Conservation (phyloP, 2,797 vertebrate genomes). For the Tarsius wallacei region DNA sequence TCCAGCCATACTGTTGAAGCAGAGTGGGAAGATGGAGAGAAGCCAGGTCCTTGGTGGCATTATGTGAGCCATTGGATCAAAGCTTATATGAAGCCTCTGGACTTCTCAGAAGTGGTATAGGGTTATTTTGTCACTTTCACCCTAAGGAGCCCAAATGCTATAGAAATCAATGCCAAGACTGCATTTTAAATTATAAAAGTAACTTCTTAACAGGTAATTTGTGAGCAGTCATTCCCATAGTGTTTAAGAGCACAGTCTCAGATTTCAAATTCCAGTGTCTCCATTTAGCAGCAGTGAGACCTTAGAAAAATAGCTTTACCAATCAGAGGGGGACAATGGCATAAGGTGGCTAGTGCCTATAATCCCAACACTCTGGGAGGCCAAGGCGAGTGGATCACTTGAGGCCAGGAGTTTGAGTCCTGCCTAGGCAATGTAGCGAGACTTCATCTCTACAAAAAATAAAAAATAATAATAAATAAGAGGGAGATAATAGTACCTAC, state of each 20-base stretch:
- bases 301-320: background rate
- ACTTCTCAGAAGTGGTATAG: background rate
- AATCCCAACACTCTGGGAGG: too few species aligned
- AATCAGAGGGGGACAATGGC: too few species aligned
- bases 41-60: background rate
- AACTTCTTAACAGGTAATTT: background rate
- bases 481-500: too few species aligned
- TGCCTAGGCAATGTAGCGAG: too few species aligned
- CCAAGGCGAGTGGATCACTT: too few species aligned
- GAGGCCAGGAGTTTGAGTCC: too few species aligned
- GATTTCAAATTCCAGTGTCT: background rate
- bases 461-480: too few species aligned
- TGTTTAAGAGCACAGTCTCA: background rate
- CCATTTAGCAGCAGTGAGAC: background rate
- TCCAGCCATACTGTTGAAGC: background rate
- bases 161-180: background rate
- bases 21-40: background rate
- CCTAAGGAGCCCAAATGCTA: background rate
- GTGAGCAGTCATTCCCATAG: background rate
- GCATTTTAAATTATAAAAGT: slow-evolving; percentile 23
- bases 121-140: background rate
- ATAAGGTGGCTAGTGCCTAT: too few species aligned
- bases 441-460: too few species aligned
- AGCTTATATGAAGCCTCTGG: background rate
- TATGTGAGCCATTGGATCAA: background rate